Percentiles rank a stretch among this genome's conserved stretches.
Conservation (phyloP, 2,113 vertebrate genomes). For the Vidua macroura region DNA sequence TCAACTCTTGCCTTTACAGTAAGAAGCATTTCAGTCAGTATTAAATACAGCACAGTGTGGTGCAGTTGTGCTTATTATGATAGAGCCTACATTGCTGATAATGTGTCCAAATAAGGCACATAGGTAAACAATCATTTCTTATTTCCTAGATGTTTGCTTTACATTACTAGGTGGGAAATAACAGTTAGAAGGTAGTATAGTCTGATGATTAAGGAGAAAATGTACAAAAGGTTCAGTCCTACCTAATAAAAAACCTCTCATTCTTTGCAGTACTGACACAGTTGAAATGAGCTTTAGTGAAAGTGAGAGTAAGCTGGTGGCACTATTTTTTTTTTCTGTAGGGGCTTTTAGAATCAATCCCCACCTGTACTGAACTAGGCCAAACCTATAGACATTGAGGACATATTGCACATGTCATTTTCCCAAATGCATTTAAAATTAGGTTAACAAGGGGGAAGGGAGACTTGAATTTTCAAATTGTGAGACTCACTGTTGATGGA, state of each 20-base stretch:
- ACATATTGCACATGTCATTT: slow-evolving; percentile 13
- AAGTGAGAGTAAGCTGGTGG: neutral
- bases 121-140: neutral
- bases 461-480: slow-evolving; percentile 19
- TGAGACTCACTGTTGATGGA: neutral
- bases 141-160: neutral
- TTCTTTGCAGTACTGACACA: neutral
- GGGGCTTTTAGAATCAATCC: slow-evolving; percentile 20
- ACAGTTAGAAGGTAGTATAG: neutral
- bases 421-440: slow-evolving; percentile 56
- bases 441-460: slow-evolving; percentile 37
- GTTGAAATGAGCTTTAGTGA: neutral
- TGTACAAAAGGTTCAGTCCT: neutral
- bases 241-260: neutral
- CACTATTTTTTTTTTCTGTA: neutral
- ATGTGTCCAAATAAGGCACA: neutral
- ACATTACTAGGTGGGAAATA: neutral
- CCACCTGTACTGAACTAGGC: slow-evolving; percentile 45
- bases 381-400: slow-evolving; percentile 47
- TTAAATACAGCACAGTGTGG: neutral
- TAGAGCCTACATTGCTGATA: neutral
- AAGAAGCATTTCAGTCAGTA: neutral
- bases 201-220: neutral
- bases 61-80: neutral
- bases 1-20: neutral